phyloP scores from a whole-genome alignment of 2,113 vertebrate species.

The Monarcha castaneiventris region DNA sequence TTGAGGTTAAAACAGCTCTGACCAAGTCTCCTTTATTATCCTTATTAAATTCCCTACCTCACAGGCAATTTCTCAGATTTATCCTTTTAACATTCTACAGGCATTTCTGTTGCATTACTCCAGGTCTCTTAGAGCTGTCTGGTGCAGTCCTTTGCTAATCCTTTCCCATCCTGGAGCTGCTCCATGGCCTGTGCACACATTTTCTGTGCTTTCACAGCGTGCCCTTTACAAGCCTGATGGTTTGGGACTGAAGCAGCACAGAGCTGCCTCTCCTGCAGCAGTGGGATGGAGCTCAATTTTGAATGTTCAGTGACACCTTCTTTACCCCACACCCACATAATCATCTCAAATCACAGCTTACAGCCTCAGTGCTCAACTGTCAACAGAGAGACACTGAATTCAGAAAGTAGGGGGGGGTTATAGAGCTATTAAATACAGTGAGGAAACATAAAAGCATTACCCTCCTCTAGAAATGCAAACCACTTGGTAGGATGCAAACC shows the following conservation, averaged over 20 bases:
- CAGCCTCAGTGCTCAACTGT: not conserved
- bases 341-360: not conserved
- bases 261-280: not conserved
- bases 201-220: not conserved
- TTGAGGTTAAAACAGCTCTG: not conserved
- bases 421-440: not conserved
- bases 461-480: not conserved
- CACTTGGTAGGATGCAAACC: not conserved
- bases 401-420: not conserved
- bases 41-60: not conserved
- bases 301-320: not conserved
- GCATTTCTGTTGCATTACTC: not conserved
- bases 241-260: not conserved
- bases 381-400: not conserved
- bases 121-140: not conserved
- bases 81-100: not conserved
- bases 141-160: not conserved
- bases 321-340: not conserved
- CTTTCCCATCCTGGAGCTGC: not conserved
- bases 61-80: not conserved
- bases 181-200: not conserved
- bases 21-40: not conserved
- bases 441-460: not conserved
- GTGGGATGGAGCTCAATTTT: slow-evolving; percentile 20
- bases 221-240: not conserved